phyloP scores from a whole-genome alignment of 1,140 invertebrate species.

The Lepidurus apus region DNA sequence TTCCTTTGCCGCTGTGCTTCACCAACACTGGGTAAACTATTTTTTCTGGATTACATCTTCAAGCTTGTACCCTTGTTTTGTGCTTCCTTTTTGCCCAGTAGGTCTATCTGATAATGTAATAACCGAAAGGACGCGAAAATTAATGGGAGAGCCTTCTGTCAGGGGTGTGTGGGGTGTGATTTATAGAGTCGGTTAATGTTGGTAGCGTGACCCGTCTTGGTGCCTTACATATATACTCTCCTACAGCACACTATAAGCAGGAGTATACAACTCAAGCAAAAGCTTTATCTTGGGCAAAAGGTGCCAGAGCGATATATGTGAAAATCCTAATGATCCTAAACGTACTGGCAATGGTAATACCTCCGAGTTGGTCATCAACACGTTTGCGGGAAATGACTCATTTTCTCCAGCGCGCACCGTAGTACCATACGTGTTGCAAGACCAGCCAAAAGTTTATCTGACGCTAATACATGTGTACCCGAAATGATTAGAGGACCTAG shows the following conservation, averaged over 20 bases:
- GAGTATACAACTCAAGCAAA: background rate
- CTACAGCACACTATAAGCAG: background rate
- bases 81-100: background rate
- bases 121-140: conserved; percentile 17
- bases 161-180: background rate
- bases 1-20: background rate
- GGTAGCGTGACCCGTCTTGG: conserved; percentile 17
- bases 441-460: too few relatives aligned
- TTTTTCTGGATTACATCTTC: conserved; percentile 1
- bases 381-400: too few relatives aligned
- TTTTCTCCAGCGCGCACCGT: too few relatives aligned
- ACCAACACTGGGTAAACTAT: background rate
- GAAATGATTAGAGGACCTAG: too few relatives aligned
- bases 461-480: too few relatives aligned
- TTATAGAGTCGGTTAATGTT: conserved; percentile 12
- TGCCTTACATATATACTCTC: background rate
- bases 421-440: too few relatives aligned
- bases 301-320: background rate
- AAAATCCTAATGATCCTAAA: conserved; percentile 9
- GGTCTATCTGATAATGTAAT: conserved; percentile 2
- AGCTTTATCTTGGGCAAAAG: background rate
- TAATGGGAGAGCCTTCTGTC: conserved; percentile 10
- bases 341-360: background rate
- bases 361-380: background rate
- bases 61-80: background rate